Evolutionary conservation across 92 coral and sea anemone species (phyloP).

Genomic region (Porites rus): DNA sequence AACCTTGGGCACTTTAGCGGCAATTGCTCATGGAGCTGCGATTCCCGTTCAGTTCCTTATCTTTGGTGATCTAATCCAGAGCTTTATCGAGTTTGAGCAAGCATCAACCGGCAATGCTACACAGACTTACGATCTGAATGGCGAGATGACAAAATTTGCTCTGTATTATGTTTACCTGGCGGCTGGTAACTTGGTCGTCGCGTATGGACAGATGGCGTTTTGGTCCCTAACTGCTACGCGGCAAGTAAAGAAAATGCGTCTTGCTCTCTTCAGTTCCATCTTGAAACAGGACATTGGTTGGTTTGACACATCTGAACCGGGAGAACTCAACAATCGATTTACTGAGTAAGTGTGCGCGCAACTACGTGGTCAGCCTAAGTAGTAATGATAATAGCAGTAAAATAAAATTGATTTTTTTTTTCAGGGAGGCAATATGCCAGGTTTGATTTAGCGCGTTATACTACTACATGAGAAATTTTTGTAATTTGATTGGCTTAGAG

Average conservation of each 20-base stretch:
- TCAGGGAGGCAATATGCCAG: too few relatives aligned
- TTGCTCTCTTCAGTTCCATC: slow-evolving; percentile 83
- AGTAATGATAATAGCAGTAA: too few relatives aligned
- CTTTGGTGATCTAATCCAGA: slow-evolving; percentile 85
- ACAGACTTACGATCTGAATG: slow-evolving; percentile 66
- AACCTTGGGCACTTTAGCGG: slow-evolving; percentile 76
- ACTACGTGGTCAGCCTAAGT: too few relatives aligned
- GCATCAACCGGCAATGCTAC: neutral
- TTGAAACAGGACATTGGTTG: slow-evolving; percentile 96
- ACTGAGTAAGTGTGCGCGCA: slow-evolving; percentile 80
- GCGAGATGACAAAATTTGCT: slow-evolving; percentile 73
- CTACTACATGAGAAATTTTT: too few relatives aligned
- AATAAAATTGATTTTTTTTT: too few relatives aligned
- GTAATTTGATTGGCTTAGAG: too few relatives aligned
- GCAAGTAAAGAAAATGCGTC: slow-evolving; percentile 86
- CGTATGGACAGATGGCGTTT: slow-evolving; percentile 77
- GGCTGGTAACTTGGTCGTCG: slow-evolving; percentile 68
- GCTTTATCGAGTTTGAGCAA: slow-evolving; percentile 63
- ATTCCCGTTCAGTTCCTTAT: slow-evolving; percentile 92
- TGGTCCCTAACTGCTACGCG: slow-evolving; percentile 90
- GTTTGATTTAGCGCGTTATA: too few relatives aligned
- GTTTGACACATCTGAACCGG: slow-evolving; percentile 94
- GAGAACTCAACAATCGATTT: slow-evolving; percentile 91
- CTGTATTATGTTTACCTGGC: slow-evolving; percentile 89
- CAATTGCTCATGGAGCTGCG: slow-evolving; percentile 88